A percentile compares a stretch with the other conserved stretches of the same genome.
These are phyloP conservation scores for Drosophila nigricruria DNA, from an alignment of 2,888 invertebrate genomes.

Conservation along the genomic window DNA sequence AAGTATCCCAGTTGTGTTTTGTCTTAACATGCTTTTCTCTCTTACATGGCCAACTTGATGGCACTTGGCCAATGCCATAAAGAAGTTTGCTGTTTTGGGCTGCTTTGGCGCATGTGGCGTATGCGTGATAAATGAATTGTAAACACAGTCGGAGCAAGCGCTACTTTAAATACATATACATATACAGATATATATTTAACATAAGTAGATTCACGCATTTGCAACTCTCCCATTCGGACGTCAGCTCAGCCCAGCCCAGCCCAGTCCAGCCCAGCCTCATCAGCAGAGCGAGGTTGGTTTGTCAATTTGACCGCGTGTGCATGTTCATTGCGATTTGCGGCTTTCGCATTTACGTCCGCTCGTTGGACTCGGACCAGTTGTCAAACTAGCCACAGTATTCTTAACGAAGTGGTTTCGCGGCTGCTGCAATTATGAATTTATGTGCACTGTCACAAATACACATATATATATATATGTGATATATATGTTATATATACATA, in stretches of 20 bases:
- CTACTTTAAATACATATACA: neutral
- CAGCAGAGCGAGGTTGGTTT: conserved; percentile 56
- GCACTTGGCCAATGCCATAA: neutral
- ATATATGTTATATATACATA: neutral
- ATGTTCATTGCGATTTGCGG: conserved; percentile 1
- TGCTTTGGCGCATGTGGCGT: conserved; percentile 14
- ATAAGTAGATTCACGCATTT: neutral
- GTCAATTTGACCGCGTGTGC: neutral
- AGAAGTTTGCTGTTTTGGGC: neutral
- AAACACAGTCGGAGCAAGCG: conserved; percentile 21
- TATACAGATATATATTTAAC: neutral
- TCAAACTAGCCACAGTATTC: conserved; percentile 62
- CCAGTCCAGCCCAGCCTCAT: conserved; percentile 53
- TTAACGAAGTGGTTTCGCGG: conserved; percentile 39
- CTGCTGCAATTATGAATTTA: conserved; percentile 77
- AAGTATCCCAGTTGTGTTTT: neutral
- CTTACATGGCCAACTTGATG: neutral
- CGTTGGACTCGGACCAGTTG: conserved; percentile 31
- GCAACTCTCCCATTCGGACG: neutral
- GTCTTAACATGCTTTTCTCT: neutral
- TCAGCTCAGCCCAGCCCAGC: conserved; percentile 36
- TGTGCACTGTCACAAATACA: conserved; percentile 31
- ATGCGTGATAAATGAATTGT: conserved; percentile 52
- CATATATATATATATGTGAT: neutral
- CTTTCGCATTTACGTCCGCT: conserved; percentile 7